These are phyloP conservation scores for Colistium nudipinnis DNA, from an alignment of 2,113 vertebrate species.

Conservation along the genomic window DNA sequence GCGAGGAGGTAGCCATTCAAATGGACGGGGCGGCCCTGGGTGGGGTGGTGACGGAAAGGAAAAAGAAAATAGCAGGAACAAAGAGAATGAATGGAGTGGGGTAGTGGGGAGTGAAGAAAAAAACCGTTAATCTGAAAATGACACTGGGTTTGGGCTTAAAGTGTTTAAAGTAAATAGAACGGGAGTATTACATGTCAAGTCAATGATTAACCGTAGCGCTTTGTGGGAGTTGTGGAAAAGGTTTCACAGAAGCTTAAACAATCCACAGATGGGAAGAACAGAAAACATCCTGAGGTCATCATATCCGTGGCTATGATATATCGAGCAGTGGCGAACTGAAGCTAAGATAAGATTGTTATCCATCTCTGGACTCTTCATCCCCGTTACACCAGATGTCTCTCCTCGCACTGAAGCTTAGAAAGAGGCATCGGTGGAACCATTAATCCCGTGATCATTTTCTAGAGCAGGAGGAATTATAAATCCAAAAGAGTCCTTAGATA, in stretches of 20 bases:
- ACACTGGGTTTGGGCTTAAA: slow-evolving; percentile 27
- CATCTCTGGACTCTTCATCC: neutral
- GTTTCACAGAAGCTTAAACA: slow-evolving; percentile 20
- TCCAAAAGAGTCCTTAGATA: slow-evolving; percentile 10
- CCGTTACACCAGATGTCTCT: slow-evolving; percentile 43
- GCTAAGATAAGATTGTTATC: neutral
- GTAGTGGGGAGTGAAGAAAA: slow-evolving; percentile 29
- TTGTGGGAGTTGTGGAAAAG: slow-evolving; percentile 31
- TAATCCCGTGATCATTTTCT: slow-evolving; percentile 40
- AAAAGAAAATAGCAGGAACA: neutral
- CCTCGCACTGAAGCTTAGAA: slow-evolving; percentile 27
- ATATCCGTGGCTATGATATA: too few relatives aligned
- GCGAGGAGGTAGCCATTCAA: slow-evolving; percentile 18
- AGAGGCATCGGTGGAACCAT: neutral
- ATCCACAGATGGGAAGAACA: neutral
- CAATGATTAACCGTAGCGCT: slow-evolving; percentile 29
- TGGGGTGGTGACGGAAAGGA: neutral
- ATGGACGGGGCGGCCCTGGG: slow-evolving; percentile 1
- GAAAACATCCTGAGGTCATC: too few relatives aligned
- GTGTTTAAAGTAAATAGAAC: slow-evolving; percentile 54
- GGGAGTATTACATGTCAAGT: slow-evolving; percentile 29
- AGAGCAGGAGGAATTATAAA: slow-evolving; percentile 23
- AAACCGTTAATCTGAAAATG: slow-evolving; percentile 72
- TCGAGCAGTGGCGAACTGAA: too few relatives aligned
- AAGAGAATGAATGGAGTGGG: slow-evolving; percentile 1